phyloP scores from a whole-genome alignment of 2,888 invertebrate genomes.

The Sylvicola fuscatus region DNA sequence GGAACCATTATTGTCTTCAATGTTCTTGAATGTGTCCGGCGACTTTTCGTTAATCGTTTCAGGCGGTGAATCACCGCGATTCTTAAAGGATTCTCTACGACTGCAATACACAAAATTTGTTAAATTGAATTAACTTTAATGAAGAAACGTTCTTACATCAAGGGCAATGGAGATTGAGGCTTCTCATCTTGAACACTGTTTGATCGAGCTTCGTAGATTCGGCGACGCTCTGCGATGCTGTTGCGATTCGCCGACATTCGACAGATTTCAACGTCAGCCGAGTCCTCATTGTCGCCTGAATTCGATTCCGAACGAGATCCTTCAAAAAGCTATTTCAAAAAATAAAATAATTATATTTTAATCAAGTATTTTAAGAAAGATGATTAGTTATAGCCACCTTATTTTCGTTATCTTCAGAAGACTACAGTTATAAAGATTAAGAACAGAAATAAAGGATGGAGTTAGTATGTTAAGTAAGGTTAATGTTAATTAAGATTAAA shows the following conservation, averaged over 20 bases:
- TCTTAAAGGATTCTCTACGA: conserved; percentile 5
- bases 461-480: too few species aligned
- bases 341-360: too few species aligned
- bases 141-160: conserved; percentile 24
- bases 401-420: conserved; percentile 3
- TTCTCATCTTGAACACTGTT: conserved; percentile 45
- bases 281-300: conserved; percentile 12
- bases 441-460: background rate
- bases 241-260: conserved; percentile 39
- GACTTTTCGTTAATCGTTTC: conserved; percentile 17
- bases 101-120: conserved; percentile 2
- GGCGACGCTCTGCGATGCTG: conserved; percentile 58
- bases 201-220: conserved; percentile 56
- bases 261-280: conserved; percentile 30
- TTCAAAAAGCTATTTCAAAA: too few species aligned
- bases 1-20: conserved; percentile 23
- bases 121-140: too few species aligned
- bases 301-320: too few species aligned
- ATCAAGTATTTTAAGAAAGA: too few species aligned
- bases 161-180: conserved; percentile 50
- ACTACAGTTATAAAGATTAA: background rate
- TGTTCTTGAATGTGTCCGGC: conserved; percentile 25
- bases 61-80: conserved; percentile 13
- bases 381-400: conserved; percentile 1
- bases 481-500: conserved; percentile 8